Percentiles rank a stretch among this genome's conserved stretches.
Conservation (phyloP, 2,113 vertebrate species). For the Myodes glareolus region DNA sequence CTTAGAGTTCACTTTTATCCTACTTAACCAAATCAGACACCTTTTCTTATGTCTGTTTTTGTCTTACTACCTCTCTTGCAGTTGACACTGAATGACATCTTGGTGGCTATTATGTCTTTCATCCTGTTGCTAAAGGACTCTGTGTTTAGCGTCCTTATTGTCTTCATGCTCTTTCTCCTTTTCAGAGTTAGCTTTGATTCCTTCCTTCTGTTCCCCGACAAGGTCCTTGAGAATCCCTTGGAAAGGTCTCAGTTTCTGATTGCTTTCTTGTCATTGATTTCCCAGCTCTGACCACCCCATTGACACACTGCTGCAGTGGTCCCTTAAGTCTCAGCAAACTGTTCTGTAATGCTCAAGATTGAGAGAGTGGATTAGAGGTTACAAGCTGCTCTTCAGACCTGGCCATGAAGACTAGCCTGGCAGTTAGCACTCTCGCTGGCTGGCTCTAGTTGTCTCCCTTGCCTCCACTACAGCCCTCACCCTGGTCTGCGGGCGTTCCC, state of each 20-base stretch:
- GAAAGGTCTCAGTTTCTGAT: background rate
- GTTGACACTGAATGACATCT: background rate
- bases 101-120: background rate
- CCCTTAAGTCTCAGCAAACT: background rate
- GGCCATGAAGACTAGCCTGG: background rate
- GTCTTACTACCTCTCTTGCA: background rate
- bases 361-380: background rate
- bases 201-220: background rate
- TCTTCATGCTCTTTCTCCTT: background rate
- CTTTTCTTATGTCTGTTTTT: conserved; percentile 7
- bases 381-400: background rate
- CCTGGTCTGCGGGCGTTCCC: background rate
- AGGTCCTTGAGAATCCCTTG: background rate
- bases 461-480: background rate
- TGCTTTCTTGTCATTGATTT: background rate
- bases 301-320: background rate
- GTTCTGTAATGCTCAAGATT: conserved; percentile 29
- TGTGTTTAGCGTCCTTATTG: background rate
- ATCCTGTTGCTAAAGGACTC: background rate
- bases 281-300: background rate
- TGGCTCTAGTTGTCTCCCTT: background rate
- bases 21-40: conserved; percentile 1
- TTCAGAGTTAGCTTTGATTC: background rate
- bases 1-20: conserved; percentile 5
- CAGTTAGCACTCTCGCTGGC: background rate